Conservation (phyloP, 2,113 vertebrate genomes). For the Vulpes vulpes region DNA sequence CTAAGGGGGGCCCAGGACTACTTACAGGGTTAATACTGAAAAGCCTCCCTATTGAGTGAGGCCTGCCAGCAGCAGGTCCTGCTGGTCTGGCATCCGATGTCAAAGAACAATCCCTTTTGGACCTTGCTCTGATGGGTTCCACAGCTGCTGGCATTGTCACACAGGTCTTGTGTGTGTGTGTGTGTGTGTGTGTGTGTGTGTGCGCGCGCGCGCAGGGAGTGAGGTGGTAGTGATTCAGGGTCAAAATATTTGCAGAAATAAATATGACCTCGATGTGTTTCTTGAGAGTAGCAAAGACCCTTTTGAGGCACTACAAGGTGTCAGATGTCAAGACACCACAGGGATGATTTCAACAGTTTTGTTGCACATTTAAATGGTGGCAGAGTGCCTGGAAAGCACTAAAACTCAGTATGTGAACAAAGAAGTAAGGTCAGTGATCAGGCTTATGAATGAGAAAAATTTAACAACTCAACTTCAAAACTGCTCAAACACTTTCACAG, state of each 20-base stretch:
- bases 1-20: not conserved
- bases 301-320: not conserved
- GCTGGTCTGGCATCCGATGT: fast-evolving
- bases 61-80: not conserved
- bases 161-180: not conserved
- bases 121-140: not conserved
- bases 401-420: not conserved
- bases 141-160: not conserved
- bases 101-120: not conserved
- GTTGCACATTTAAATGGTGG: not conserved
- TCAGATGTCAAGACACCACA: not conserved
- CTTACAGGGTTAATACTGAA: not conserved
- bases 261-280: not conserved
- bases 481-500: not conserved
- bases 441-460: not conserved
- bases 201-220: no score
- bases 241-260: not conserved
- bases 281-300: not conserved
- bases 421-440: not conserved
- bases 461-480: not conserved
- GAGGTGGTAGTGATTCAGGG: not conserved
- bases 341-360: not conserved
- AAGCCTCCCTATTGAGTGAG: not conserved
- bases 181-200: not conserved
- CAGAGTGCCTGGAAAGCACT: not conserved